Percentiles rank a stretch among this genome's conserved stretches.
Conservation (phyloP, 23 tunicate species). For the Oikopleura dioica region DNA sequence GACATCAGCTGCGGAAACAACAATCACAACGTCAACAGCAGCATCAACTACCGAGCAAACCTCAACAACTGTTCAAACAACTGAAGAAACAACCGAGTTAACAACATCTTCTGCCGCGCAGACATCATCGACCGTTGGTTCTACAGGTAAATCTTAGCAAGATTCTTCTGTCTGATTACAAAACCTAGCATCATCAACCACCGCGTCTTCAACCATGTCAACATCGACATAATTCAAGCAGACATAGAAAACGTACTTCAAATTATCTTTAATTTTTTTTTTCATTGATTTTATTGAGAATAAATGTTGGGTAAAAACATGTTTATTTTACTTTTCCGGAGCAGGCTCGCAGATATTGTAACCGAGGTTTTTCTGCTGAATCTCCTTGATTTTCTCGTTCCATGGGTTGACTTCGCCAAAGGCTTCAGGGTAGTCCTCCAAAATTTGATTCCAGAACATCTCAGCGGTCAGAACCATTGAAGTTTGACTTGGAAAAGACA, state of each 20-base stretch:
- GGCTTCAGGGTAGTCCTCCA: conserved; percentile 21
- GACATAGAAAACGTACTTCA: too few relatives aligned
- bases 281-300: too few relatives aligned
- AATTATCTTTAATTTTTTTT: too few relatives aligned
- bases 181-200: too few relatives aligned
- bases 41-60: background rate
- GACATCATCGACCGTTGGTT: too few relatives aligned
- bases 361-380: background rate
- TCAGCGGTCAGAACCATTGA: conserved; percentile 38
- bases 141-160: too few relatives aligned
- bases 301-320: too few relatives aligned
- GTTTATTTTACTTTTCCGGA: too few relatives aligned
- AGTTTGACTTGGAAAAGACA: conserved; percentile 65
- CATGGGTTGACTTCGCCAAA: conserved; percentile 34
- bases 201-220: too few relatives aligned
- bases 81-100: background rate
- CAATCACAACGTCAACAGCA: conserved; percentile 13
- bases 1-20: background rate
- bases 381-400: conserved; percentile 33
- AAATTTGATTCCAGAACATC: conserved; percentile 22
- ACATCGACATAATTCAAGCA: too few relatives aligned
- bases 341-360: background rate
- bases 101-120: too few relatives aligned
- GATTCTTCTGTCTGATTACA: too few relatives aligned
- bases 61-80: background rate